Base-by-base conservation (phyloP, 1,140 invertebrate species). In the Dysdera silvatica region DNA sequence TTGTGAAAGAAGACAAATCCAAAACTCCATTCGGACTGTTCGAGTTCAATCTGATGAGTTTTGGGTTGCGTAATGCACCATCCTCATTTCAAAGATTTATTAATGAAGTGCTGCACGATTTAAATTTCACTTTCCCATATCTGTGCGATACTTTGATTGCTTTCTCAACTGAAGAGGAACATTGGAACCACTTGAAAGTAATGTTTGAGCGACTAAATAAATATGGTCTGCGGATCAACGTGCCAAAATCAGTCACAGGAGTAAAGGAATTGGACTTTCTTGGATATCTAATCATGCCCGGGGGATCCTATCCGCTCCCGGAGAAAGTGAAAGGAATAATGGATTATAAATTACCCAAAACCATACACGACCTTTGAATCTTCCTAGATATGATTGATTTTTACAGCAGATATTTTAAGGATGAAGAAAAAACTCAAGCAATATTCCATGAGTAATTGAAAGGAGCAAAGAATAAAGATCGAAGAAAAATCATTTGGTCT, bases 61-160 rank as follows among this genome's bases (percentile, higher is more conserved):
- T 80, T 68, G 79, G 80, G 29, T 64, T 80, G 18, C 57, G 54
- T 16, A 78, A 77, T 67, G 72, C 74, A 18, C 72, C 75, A n/a
- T 67, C 72, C 18, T 71, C 74, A 23, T 82, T 81, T 67, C 78
- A 81, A 67, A 57, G 79, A 7, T 74, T 77, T 10, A 80, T 83
- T 52, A 71, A 80, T 66, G 32, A 71, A 16, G 70, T 80, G 1
- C 67, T 80, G 3, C 55, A 72, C 26, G 75, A 70, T 10, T 64
- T 71, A 16, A 67, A 71, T 28, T 80, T 75, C 55, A 65, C n/a
- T n/a, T n/a, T n/a, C n/a, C n/a, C n/a, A n/a, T n/a, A n/a, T n/a
- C n/a, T n/a, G n/a, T n/a, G n/a, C n/a, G n/a, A n/a, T n/a, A n/a
- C n/a, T n/a, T n/a, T n/a, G n/a, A 31, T 52, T 69, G 72, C 40